phyloP scores from a whole-genome alignment of 2,888 invertebrate genomes.

The Caenorhabditis sp. region DNA sequence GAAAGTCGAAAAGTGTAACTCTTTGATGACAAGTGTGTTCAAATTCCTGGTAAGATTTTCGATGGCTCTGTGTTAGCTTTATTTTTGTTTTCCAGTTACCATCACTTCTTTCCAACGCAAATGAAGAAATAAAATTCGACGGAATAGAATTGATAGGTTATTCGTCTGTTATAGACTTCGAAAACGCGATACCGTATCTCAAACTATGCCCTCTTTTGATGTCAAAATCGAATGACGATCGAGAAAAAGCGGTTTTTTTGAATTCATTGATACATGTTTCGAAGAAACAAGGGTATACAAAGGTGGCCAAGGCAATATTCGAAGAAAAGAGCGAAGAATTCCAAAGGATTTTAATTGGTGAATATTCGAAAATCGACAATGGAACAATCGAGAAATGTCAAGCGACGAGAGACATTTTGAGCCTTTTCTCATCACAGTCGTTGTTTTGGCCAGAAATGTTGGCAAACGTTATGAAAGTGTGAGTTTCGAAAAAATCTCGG shows the following conservation, averaged over 20 bases:
- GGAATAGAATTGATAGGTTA: slow-evolving; percentile 32
- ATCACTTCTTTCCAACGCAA: slow-evolving; percentile 12
- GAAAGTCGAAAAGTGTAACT: slow-evolving; percentile 9
- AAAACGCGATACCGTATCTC: slow-evolving; percentile 19
- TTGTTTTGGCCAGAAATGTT: background rate
- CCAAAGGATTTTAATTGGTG: background rate
- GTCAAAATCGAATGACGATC: slow-evolving; percentile 7
- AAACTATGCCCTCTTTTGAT: slow-evolving; percentile 15
- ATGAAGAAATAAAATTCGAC: slow-evolving; percentile 11
- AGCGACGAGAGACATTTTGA: background rate
- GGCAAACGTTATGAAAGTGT: background rate
- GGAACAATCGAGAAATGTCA: background rate
- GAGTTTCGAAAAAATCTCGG: background rate
- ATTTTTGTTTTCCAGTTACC: slow-evolving; percentile 25
- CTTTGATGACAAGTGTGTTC: slow-evolving; percentile 18
- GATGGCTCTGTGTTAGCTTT: no score
- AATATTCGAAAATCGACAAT: background rate
- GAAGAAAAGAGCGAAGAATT: background rate
- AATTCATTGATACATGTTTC: background rate
- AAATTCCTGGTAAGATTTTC: slow-evolving; percentile 10
- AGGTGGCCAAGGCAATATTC: background rate
- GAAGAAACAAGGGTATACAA: background rate
- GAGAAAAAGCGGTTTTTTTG: background rate
- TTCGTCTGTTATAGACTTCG: slow-evolving; percentile 27
- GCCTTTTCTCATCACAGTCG: background rate